phyloP scores from a whole-genome alignment of 2,888 invertebrate species.

The Drosophila lutescens region DNA sequence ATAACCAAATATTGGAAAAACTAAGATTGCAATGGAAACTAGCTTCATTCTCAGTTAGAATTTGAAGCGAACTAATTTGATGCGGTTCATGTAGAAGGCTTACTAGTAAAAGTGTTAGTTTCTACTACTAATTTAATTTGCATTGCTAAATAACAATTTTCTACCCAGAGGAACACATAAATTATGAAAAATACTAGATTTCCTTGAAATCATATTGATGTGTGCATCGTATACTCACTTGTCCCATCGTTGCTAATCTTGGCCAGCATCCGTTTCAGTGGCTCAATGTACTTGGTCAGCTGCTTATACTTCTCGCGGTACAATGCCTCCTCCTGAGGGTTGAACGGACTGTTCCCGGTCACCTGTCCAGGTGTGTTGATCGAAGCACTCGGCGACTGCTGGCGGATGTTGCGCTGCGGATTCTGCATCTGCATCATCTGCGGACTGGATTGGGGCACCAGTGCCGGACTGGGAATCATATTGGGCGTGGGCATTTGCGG shows the following conservation, averaged over 20 bases:
- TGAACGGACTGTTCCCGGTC: conserved; percentile 87
- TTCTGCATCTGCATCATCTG: conserved; percentile 86
- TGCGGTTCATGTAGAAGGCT: too few relatives aligned
- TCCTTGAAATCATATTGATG: neutral
- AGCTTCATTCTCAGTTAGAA: too few relatives aligned
- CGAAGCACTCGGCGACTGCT: conserved; percentile 93
- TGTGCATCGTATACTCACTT: conserved; percentile 44
- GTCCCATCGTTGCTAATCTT: conserved; percentile 93
- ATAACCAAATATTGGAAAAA: too few relatives aligned
- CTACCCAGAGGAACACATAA: too few relatives aligned
- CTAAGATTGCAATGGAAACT: too few relatives aligned
- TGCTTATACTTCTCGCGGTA: conserved; percentile 97
- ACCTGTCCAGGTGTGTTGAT: conserved; percentile 90
- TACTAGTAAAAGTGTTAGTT: neutral
- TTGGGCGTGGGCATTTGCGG: conserved; percentile 85
- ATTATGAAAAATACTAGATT: too few relatives aligned
- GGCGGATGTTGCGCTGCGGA: conserved; percentile 87
- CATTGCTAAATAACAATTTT: too few relatives aligned
- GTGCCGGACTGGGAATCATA: conserved; percentile 89
- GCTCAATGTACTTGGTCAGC: conserved; percentile 96
- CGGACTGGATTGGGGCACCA: conserved; percentile 88
- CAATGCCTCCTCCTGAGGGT: conserved; percentile 92
- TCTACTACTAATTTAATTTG: neutral
- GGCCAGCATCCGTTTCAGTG: conserved; percentile 94
- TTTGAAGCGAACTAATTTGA: too few relatives aligned